Evolutionary conservation across 1,140 invertebrate species (phyloP), one percentile per base, ranked within the genome.

Genomic region (Nebria ingens): DNA sequence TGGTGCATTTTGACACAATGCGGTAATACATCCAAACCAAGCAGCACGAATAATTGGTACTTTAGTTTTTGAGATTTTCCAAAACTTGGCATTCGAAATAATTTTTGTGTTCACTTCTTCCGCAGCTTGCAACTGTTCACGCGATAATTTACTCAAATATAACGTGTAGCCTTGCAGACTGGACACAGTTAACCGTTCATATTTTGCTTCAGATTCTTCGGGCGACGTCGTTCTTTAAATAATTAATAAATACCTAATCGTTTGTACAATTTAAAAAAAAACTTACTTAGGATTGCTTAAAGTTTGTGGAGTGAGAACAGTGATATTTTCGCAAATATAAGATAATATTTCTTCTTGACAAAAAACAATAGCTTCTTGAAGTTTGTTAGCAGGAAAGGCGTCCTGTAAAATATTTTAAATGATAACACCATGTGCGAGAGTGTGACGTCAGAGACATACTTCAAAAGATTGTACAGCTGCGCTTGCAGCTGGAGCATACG

Each of bases 341-440:
- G 79, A 72, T n/a, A 89, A 63, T 52, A 91, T 85, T 73, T 91
- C 87, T 54, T 76, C 70, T 63, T 88, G 83, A 65, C 87, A 91
- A 71, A 86, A 87, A 15, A 81, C 61, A 21, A 92, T 76, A 4
- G 85, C 89, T 65, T 86, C 83, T 12, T 77, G 69, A 29, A 85
- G 69, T 69, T 91, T 89, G 11, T 78, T 74, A 9, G 70, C 60
- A 50, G 87, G 81, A 71, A 93, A 93, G 9, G 85, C 83, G 42
- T 77, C 75, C 68, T 81, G 58, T 55, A 70, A 70, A 57, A 42
- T 6, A n/a, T 15, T 9, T n/a, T 15, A 9, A 6, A 20, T 15
- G 19, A 54, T 17, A 57, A 2, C 13, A 20, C 19, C 9, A 21
- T n/a, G n/a, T n/a, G n/a, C n/a, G n/a, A n/a, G n/a, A n/a, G n/a